Conservation (phyloP, 2,888 invertebrate genomes). For the Drosophila prolongata region DNA sequence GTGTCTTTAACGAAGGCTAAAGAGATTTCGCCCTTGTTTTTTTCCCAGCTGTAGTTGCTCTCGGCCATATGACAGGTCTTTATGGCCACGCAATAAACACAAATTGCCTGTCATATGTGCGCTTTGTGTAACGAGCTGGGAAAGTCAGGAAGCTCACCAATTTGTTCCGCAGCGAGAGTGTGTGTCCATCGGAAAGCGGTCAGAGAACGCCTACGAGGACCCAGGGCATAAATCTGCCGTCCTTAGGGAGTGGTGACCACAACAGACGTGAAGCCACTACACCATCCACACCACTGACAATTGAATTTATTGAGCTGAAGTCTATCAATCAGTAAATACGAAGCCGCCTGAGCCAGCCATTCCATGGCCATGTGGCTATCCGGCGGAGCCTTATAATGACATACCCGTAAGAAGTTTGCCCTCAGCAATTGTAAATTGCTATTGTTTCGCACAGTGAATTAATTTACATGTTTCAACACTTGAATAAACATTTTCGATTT, state of each 20-base stretch:
- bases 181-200: constrained; percentile 34
- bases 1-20: constrained; percentile 64
- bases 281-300: constrained; percentile 59
- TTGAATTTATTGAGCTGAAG: constrained; percentile 73
- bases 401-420: constrained; percentile 40
- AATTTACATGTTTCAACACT: not conserved
- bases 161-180: constrained; percentile 52
- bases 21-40: constrained; percentile 12
- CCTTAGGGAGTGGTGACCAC: constrained; percentile 21
- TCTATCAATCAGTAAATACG: constrained; percentile 76
- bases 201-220: constrained; percentile 28
- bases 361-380: constrained; percentile 6
- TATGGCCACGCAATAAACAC: constrained; percentile 75
- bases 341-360: constrained; percentile 42
- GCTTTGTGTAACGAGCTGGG: constrained; percentile 67
- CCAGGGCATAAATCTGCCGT: constrained; percentile 57
- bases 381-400: constrained; percentile 50
- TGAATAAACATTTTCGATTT: not conserved
- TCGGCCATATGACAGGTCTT: constrained; percentile 62
- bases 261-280: constrained; percentile 4
- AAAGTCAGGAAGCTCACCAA: constrained; percentile 62
- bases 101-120: constrained; percentile 77
- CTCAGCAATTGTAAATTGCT: constrained; percentile 12
- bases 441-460: constrained; percentile 30
- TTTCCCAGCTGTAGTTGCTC: constrained; percentile 21